A percentile compares a stretch with the other conserved stretches of the same genome.
These are phyloP conservation scores for Aphis craccivora DNA, from an alignment of 1,140 invertebrate species.

Conservation along the genomic window DNA sequence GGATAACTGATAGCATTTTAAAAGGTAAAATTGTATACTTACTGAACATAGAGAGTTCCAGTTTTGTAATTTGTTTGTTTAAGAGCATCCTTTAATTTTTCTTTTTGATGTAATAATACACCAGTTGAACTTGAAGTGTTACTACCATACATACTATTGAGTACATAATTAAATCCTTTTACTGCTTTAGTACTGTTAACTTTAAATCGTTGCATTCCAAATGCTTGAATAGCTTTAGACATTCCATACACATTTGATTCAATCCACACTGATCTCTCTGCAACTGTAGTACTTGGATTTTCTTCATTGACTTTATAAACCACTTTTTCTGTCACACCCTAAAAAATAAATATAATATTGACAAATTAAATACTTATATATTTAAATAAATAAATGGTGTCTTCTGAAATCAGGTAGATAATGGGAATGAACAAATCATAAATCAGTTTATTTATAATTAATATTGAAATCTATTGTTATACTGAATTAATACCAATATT, in stretches of 20 bases:
- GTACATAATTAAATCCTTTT: conserved; percentile 82
- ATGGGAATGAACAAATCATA: background rate
- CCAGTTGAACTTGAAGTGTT: conserved; percentile 9
- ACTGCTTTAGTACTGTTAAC: conserved; percentile 84
- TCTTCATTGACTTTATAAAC: conserved; percentile 77
- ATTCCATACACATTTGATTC: conserved; percentile 88
- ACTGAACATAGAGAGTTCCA: conserved; percentile 44
- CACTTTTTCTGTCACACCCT: conserved; percentile 90
- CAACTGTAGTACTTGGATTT: conserved; percentile 78
- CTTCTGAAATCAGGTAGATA: background rate
- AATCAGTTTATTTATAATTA: background rate
- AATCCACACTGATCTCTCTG: conserved; percentile 82
- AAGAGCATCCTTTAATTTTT: conserved; percentile 51
- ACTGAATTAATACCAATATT: background rate
- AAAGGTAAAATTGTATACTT: background rate
- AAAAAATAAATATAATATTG: background rate
- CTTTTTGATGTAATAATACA: conserved; percentile 48
- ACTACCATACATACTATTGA: conserved; percentile 72
- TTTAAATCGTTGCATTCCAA: conserved; percentile 86
- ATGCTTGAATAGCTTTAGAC: conserved; percentile 84
- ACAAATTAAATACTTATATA: no score
- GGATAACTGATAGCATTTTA: background rate
- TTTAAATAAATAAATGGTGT: background rate
- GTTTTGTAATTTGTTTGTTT: conserved; percentile 53
- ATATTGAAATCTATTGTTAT: background rate